Base-by-base conservation (phyloP, 2,888 invertebrate species). In the Actias luna region DNA sequence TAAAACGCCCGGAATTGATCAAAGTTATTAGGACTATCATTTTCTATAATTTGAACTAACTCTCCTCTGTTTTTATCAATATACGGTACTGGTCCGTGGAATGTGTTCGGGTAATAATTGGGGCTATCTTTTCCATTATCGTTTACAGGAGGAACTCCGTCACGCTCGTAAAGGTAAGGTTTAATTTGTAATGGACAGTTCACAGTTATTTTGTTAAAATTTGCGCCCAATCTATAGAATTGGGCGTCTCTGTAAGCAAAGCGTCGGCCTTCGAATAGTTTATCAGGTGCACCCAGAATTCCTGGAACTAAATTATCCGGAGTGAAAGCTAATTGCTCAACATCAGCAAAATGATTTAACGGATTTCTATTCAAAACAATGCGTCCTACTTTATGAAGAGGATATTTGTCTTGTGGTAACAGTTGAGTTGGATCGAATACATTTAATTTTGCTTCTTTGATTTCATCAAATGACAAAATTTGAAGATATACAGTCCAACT, bases 21-120 rank as follows among this genome's bases (percentile, higher is more conserved):
- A 82, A 94, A 98, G 83, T 98, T 97, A 80, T 98, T 97, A 3
- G 96, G 95, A 75, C 97, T 96, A 5, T 97, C 96, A 5, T 97
- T 97, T 66, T 94, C 85, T 14, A 94, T 82, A 14, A 85, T 78
- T 75, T 94, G 94, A 29, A 93, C 85, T 1, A 94, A 85, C 10
- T 89, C 78, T 2, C 93, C 76, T 25, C 82, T 75, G 64, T 92
- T 91, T n/a, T 94, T 94, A 4, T 94, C 88, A 5, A 93, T 89
- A 71, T 94, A 93, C 52, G 94, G 93, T 62, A 94, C 92, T 0
- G 98, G 97, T 0, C 98, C 98, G 69, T 94, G 89, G 84, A 98
- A 99, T 67, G 97, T 97, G 89, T 99, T 99, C 0, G 99, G 99
- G 88, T 94, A 97, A 81, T 98, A 99, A 85, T 98, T 98, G 0